Base-by-base conservation (phyloP, 2,797 vertebrate genomes). In the Natrix natrix region DNA sequence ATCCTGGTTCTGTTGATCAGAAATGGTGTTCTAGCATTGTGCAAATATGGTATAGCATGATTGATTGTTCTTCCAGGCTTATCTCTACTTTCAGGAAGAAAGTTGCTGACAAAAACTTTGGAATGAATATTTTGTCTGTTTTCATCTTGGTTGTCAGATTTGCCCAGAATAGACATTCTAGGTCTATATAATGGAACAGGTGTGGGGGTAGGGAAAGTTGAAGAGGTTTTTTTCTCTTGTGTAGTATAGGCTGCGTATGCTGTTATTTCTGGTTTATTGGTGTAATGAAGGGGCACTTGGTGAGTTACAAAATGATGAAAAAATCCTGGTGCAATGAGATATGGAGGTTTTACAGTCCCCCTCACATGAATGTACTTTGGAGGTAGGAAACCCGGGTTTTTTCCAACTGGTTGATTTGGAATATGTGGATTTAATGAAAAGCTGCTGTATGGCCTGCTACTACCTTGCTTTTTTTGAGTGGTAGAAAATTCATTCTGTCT, bases 71-170 rank as follows among this genome's bases (percentile, higher is more conserved):
- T 97, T 89, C 93, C 94, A 52, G 26, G 90, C n/a, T 97, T 94
- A 13, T 91, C 94, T 92, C 95, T 96, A 26, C 93, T 94, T 57
- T 98, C 97, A 0, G 96, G 98, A 96, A 99, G 97, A 78, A 96
- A 96, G 91, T 99, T 98, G 94, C 59, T 97, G 14, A 95, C 97
- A 89, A 95, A 94, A 24, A 89, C 57, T 87, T 91, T 97, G 55
- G 97, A 92, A 91, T 97, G 95, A 88, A 96, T 91, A n/a, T 88
- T 91, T 28, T 96, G 57, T 83, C 37, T 94, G 13, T 37, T 93
- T 69, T 93, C 93, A 13, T 88, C 92, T 24, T 90, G 96, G 92
- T 94, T 93, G 1, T 88, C 17, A 1, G 93, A 93, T 1, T 59
- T 96, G 90, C 69, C 91, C 32, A 95, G 92, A 1, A 91, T 43